Conservation (phyloP, 2,888 invertebrate species). For the Rhaphigaster nebulosa region DNA sequence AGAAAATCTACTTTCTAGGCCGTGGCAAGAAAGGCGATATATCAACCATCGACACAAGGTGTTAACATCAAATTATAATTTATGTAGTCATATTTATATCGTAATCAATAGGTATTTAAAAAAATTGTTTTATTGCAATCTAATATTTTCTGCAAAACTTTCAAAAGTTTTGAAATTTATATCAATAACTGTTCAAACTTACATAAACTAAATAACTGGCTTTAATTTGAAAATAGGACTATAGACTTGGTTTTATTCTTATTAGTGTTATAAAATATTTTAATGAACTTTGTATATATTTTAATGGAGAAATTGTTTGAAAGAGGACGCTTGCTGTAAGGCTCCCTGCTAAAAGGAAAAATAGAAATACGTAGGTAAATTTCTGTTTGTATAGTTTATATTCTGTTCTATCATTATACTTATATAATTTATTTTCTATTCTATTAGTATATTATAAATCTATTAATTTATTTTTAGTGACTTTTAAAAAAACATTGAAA, state of each 20-base stretch:
- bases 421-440: no score
- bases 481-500: no score
- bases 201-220: background rate
- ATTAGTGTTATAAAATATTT: background rate
- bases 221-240: background rate
- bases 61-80: background rate
- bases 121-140: background rate
- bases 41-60: constrained; percentile 80
- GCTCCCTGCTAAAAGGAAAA: no score
- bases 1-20: constrained; percentile 79
- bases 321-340: background rate
- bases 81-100: constrained; percentile 57
- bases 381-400: background rate
- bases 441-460: no score
- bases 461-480: no score
- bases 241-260: background rate
- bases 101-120: background rate
- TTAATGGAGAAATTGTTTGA: background rate
- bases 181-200: background rate
- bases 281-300: background rate
- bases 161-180: background rate
- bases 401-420: no score
- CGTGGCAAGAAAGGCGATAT: constrained; percentile 80
- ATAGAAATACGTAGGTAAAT: background rate
- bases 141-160: background rate